Conservation (phyloP, 53 echinoderm and acorn worm genomes). For the Arbacia lixula region DNA sequence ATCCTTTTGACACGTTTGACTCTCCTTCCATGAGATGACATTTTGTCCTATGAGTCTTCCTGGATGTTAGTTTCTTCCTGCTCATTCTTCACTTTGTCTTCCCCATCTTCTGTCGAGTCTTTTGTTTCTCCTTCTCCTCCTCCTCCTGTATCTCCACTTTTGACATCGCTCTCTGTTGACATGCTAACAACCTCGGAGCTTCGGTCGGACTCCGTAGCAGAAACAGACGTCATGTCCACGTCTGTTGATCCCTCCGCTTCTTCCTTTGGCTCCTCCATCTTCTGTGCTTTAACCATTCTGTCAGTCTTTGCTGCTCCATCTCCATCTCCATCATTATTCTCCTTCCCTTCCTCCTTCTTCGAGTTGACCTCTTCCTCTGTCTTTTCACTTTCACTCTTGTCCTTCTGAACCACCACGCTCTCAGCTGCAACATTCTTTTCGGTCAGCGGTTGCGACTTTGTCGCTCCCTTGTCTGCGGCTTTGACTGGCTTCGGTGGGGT, state of each 20-base stretch:
- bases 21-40: too few relatives aligned
- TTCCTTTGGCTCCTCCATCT: not conserved
- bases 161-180: conserved; percentile 10
- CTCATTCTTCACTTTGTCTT: conserved; percentile 18
- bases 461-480: not conserved
- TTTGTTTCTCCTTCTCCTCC: not conserved
- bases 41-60: too few relatives aligned
- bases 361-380: not conserved
- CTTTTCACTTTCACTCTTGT: not conserved
- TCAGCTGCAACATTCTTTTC: conserved; percentile 20
- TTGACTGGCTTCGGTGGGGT: conserved; percentile 1
- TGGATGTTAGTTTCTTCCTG: conserved; percentile 12
- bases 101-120: conserved; percentile 9
- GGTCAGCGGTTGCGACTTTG: conserved; percentile 17
- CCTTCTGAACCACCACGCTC: not conserved
- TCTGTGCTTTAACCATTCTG: not conserved
- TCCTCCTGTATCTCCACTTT: not conserved
- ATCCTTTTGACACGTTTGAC: not conserved
- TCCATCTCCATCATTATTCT: not conserved
- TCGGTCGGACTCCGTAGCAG: conserved; percentile 4
- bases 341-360: conserved; percentile 10
- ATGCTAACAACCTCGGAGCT: not conserved
- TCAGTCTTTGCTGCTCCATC: not conserved
- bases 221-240: conserved; percentile 10
- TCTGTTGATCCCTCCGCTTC: not conserved